Base-by-base conservation (phyloP, 2,797 vertebrate species). In the Sebastes itinus region DNA sequence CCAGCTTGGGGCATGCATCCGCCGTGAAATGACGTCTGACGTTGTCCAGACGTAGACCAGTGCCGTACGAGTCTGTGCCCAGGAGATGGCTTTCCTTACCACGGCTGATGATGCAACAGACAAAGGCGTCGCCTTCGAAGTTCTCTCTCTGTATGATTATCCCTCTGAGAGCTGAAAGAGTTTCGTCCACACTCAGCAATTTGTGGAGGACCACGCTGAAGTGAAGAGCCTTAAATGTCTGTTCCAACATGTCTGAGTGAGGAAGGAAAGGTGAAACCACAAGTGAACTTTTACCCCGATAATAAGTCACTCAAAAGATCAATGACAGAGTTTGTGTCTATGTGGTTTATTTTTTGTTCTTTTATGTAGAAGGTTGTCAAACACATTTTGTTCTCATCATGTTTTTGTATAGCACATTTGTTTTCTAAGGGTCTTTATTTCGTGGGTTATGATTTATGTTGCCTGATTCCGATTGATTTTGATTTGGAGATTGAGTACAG, bases 21-120 rank as follows among this genome's bases (percentile, higher is more conserved):
- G 94, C 94, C 6, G 84, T 95, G 70, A 99, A 99, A 33, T 94
- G 92, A 14, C 72, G 83, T 59, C 94, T 95, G 88, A 99, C 63
- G 0, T 1, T n/a, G 35, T 97, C 94, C 77, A 96, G 85, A 25
- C 87, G 61, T 27, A 97, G 85, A 13, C 95, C 95, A 0, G 56
- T 25, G 10, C 52, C 58, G 2, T 72, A 20, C 0, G 58, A 28
- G 72, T 97, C 95, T 1, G 95, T 96, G 2, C 96, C 97, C 84
- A 97, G 94, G 61, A 99, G 80, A 3, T 86, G 80, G 8, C 89
- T 87, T 1, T 80, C 58, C 10, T 63, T 86, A 2, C 96, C 96
- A 8, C 97, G 97, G 91, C 98, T 97, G 80, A 99, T 93, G 72
- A 99, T 78, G 84, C 98, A 70, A 33, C 98, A 99, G 78, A 95